A percentile compares a stretch with the other conserved stretches of the same genome.
Conservation (phyloP, 2,888 invertebrate genomes). For the Neria commutata region DNA sequence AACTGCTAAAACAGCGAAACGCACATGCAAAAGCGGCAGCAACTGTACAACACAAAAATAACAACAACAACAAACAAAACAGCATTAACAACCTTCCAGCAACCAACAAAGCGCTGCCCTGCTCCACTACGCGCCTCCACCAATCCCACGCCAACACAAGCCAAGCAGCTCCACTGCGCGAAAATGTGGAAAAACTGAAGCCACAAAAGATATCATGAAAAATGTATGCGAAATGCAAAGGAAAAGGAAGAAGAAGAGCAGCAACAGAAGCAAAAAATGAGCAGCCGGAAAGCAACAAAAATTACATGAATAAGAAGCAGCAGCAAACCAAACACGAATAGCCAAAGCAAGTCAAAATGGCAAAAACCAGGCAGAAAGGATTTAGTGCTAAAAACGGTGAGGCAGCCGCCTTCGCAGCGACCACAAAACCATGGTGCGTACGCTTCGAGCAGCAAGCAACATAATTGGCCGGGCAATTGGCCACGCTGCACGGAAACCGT, state of each 20-base stretch:
- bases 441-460: too few species aligned
- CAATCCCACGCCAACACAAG: too few species aligned
- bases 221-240: too few species aligned
- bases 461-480: neutral
- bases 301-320: neutral
- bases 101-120: conserved; percentile 14
- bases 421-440: neutral
- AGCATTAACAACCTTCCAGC: conserved; percentile 1
- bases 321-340: neutral
- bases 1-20: conserved; percentile 16
- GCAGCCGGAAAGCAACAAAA: neutral
- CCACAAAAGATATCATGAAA: too few species aligned
- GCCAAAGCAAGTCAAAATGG: neutral
- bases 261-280: too few species aligned
- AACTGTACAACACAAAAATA: conserved; percentile 12
- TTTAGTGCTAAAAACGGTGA: neutral
- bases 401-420: neutral
- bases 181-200: too few species aligned
- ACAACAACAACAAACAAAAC: neutral
- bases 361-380: neutral
- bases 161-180: too few species aligned
- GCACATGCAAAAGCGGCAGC: conserved; percentile 8
- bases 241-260: neutral
- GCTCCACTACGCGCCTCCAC: neutral
- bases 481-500: too few species aligned